Evolutionary conservation across 2,888 invertebrate species (phyloP), one percentile per base, ranked within the genome.

Genomic region (Neelides folsomi): DNA sequence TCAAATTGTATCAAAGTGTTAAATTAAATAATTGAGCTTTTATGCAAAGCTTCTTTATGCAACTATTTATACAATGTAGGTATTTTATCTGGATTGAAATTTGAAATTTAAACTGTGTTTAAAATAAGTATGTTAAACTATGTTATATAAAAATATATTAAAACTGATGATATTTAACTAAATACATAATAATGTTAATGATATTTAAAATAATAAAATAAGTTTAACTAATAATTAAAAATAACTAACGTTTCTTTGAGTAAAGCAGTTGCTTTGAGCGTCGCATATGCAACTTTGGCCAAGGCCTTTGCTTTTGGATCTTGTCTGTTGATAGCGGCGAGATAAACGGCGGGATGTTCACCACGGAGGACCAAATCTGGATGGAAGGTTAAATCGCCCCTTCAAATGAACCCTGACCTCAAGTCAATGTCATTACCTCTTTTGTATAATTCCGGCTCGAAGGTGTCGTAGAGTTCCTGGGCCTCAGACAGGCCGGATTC

Each of bases 271-370:
- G 82, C 81, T 66, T 82, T 79, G 1, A 83, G 72, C 0, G 80
- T 75, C 0, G 82, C 83, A 66, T 80, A 82, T 0, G 82, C 83
- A 61, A 78, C 80, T 59, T 75, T 73, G 15, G 82, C 76, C 59
- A 77, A 75, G 41, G 74, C 72, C 47, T 75, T 74, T 0, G 80
- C 77, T 66, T 77, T 77, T 43, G 77, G 76, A 1, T 76, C 75
- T 18, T 82, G 82, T 1, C 77, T 76, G 67, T 82, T 83, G 71
- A 84, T 83, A 1, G 79, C 78, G 0, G 83, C 83, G 45, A 83
- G 78, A 67, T 77, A 79, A 10, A 77, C 75, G 1, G 81, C 83
- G 6, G 83, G 83, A 65, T 81, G 78, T 44, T 77, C 75, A 44
- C 73, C 71, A 16, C 77, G 74, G 56, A 84, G 68, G 72, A 76